Conservation (phyloP, 2,113 vertebrate species). For the Equus quagga region DNA sequence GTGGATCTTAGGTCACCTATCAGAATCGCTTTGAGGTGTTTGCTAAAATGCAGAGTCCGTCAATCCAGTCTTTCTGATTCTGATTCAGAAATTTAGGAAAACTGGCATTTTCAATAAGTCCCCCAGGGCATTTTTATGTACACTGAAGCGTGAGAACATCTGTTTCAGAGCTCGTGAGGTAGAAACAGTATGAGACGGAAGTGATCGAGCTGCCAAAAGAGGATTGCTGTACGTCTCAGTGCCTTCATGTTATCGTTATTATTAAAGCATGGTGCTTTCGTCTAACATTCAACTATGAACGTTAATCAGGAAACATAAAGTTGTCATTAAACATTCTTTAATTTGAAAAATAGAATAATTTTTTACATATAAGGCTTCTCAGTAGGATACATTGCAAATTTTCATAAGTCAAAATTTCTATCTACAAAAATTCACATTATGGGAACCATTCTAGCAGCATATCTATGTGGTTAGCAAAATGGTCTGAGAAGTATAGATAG, state of each 20-base stretch:
- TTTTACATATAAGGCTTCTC: not conserved
- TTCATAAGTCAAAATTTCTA: not conserved
- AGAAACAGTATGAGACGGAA: not conserved
- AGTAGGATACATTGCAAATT: not conserved
- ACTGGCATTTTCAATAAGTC: not conserved
- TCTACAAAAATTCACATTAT: not conserved
- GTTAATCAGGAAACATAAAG: not conserved
- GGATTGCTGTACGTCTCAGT: not conserved
- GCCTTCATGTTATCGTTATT: not conserved
- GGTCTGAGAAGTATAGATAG: not conserved
- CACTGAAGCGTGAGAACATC: not conserved
- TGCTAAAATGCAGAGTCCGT: not conserved
- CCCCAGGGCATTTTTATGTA: not conserved
- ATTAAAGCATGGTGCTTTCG: not conserved
- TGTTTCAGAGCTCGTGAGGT: not conserved
- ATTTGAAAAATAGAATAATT: constrained; percentile 28
- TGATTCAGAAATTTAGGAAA: not conserved
- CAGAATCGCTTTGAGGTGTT: not conserved
- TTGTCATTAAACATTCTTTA: not conserved
- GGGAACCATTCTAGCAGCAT: not conserved
- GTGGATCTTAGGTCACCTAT: not conserved
- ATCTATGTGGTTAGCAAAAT: not conserved
- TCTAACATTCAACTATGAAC: not conserved
- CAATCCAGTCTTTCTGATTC: not conserved
- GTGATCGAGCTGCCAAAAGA: not conserved